Evolutionary conservation across 2,888 invertebrate genomes (phyloP), one percentile per base, ranked within the genome.

Genomic region (Xanthia togata): DNA sequence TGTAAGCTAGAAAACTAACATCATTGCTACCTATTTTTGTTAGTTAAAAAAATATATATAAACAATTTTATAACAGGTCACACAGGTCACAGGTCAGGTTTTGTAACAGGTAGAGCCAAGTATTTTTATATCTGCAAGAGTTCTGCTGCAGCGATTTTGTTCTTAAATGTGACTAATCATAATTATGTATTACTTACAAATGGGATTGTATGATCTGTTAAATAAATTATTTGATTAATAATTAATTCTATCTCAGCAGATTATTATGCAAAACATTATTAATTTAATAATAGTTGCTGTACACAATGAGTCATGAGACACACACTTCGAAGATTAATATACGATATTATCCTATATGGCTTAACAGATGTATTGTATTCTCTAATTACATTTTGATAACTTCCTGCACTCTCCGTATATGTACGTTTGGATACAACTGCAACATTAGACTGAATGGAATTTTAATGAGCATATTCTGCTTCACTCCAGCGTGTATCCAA

Each of bases 361-460:
- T 53, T 70, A 38, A 53, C 68, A 70, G 41, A 78, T 65, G 64
- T 68, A 73, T 78, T 78, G 73, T 79, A 69, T 74, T 83, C 86
- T 83, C 83, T 83, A 89, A 90, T 89, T 87, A 84, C 83, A 82
- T 87, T 89, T 90, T 89, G 88, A 89, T 89, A 87, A 83, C 85
- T 83, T 76, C 74, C 73, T 79, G 76, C 44, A 80, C 41, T 62
- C 59, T 74, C 47, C 64, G 47, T 69, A 64, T 68, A 80, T 26
- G 78, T 81, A 80, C 53, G 80, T 84, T 83, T 44, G 71, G 78
- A 84, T 83, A 81, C 70, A 73, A 79, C 79, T 78, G 81, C 79
- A 84, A 78, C 76, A 81, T 85, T 85, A 83, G 71, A 82, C 75
- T 76, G 82, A 90, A 89, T 89, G 78, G 86, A 79, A 84, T 84